These are phyloP conservation scores for Chionodraco myersi DNA, from an alignment of 2,113 vertebrate species.

Conservation along the genomic window DNA sequence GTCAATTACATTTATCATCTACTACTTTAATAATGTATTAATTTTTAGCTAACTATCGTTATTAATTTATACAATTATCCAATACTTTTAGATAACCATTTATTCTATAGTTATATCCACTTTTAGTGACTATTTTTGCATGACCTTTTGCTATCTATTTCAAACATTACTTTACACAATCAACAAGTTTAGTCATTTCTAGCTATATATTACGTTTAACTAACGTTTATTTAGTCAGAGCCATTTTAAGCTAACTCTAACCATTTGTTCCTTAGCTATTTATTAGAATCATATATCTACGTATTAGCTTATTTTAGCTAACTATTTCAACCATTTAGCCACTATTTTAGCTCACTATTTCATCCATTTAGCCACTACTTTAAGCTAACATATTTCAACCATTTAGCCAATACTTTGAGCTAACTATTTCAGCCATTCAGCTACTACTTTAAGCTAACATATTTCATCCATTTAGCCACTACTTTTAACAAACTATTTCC, in stretches of 20 bases:
- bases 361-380: not conserved
- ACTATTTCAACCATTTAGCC: not conserved
- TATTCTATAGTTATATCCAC: too few species aligned
- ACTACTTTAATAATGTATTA: too few species aligned
- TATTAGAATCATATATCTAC: too few species aligned
- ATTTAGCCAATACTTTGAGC: not conserved
- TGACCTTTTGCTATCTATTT: not conserved
- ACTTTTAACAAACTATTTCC: not conserved
- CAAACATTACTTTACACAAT: not conserved
- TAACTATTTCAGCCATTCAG: not conserved
- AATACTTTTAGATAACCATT: too few species aligned
- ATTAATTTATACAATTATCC: too few species aligned
- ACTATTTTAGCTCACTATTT: not conserved
- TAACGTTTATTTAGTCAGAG: not conserved
- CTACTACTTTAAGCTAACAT: not conserved
- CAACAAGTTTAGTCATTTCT: not conserved
- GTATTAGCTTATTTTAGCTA: not conserved
- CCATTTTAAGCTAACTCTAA: not conserved
- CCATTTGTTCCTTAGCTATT: not conserved
- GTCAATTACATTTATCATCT: not conserved
- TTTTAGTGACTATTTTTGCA: too few species aligned
- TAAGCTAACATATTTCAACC: too few species aligned
- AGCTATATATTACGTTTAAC: not conserved
- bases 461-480: not conserved
- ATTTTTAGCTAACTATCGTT: too few species aligned